These are phyloP conservation scores for Synanthedon formicaeformis DNA, from an alignment of 2,888 invertebrate genomes.

Conservation along the genomic window DNA sequence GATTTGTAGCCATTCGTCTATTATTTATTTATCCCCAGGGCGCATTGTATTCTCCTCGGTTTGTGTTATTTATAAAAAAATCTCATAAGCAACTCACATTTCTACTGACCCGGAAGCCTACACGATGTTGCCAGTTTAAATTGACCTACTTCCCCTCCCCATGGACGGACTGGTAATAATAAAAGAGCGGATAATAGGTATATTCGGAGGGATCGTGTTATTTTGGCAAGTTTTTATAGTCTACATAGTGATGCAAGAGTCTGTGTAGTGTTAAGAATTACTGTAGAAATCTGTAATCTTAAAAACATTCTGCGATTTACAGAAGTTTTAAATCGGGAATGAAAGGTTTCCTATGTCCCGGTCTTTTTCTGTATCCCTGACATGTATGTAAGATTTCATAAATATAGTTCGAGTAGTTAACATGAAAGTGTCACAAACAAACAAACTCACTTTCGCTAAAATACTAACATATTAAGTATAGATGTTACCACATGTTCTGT, in stretches of 20 bases:
- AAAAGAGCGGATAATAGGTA: slow-evolving; percentile 10
- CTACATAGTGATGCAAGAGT: slow-evolving; percentile 9
- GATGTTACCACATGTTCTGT: no score
- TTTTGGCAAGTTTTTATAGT: slow-evolving; percentile 23
- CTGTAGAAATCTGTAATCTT: no score
- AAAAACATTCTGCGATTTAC: no score
- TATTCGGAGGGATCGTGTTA: slow-evolving; percentile 15
- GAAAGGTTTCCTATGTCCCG: no score
- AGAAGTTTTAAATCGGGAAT: no score
- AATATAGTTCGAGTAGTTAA: no score
- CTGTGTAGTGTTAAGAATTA: slow-evolving; percentile 5
- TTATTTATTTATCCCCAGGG: not conserved
- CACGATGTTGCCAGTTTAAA: slow-evolving; percentile 18
- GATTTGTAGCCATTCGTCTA: no score
- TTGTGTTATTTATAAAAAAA: slow-evolving; percentile 11
- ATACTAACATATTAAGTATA: no score
- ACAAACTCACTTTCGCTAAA: no score
- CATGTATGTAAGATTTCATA: no score
- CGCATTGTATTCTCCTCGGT: not conserved
- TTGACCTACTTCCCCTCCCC: slow-evolving; percentile 13
- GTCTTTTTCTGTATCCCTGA: no score
- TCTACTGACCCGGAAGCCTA: slow-evolving; percentile 42
- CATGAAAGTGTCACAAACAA: no score
- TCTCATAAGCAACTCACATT: slow-evolving; percentile 24
- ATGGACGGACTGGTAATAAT: slow-evolving; percentile 5